A percentile compares a stretch with the other conserved stretches of the same genome.
Evolutionary conservation across 2,888 invertebrate species (phyloP).

Genomic region (Nomada hirtipes): DNA sequence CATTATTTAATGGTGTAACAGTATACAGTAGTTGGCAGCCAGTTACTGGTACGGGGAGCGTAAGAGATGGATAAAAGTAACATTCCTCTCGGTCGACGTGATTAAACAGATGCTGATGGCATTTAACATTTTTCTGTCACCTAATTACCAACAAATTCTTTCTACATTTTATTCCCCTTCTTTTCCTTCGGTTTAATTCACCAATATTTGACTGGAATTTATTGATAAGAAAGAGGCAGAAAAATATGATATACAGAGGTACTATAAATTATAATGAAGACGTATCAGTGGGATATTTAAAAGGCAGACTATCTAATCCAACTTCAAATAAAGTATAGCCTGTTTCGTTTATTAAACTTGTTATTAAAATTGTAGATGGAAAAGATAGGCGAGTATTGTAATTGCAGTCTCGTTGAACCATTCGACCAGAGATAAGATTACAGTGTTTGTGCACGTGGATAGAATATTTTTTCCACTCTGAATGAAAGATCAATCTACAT

Average conservation of each 20-base stretch:
- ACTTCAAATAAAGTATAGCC: background rate
- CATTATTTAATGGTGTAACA: slow-evolving; percentile 30
- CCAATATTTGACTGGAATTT: background rate
- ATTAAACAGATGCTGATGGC: slow-evolving; percentile 27
- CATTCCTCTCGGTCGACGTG: slow-evolving; percentile 29
- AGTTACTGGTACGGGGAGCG: slow-evolving; percentile 15
- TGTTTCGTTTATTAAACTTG: background rate
- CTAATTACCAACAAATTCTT: slow-evolving; percentile 5
- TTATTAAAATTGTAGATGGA: slow-evolving; percentile 13
- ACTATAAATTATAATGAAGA: too few relatives aligned
- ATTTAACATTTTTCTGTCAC: slow-evolving; percentile 8
- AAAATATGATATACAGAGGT: background rate
- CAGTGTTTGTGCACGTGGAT: slow-evolving; percentile 1
- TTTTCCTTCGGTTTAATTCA: too few relatives aligned
- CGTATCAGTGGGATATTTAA: too few relatives aligned
- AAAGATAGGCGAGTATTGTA: background rate
- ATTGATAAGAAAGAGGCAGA: background rate
- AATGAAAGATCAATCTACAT: slow-evolving; percentile 11
- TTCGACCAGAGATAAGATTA: slow-evolving; percentile 13
- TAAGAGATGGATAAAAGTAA: slow-evolving; percentile 22
- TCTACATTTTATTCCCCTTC: too few relatives aligned
- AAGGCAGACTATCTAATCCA: background rate
- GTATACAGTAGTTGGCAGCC: slow-evolving; percentile 13
- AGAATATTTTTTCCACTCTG: background rate
- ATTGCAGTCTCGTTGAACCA: slow-evolving; percentile 13